Evolutionary conservation across 1,140 invertebrate species (phyloP).

Genomic region (Aradophagus sp.): DNA sequence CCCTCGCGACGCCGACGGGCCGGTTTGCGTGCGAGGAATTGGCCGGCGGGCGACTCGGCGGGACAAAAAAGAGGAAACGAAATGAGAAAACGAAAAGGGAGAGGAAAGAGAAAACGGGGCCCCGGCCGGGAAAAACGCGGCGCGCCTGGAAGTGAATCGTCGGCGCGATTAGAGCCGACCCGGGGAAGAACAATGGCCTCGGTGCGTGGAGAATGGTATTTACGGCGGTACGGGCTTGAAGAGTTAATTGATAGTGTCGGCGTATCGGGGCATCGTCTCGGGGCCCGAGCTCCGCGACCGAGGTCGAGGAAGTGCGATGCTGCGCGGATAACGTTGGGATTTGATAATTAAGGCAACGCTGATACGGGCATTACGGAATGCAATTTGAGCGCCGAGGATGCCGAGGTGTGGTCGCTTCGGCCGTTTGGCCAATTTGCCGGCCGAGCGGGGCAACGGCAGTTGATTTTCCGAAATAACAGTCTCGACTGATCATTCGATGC

Average conservation of each 20-base stretch:
- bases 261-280: slow-evolving; percentile 9
- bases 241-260: slow-evolving; percentile 45
- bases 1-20: slow-evolving; percentile 13
- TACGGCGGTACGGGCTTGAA: slow-evolving; percentile 16
- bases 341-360: slow-evolving; percentile 11
- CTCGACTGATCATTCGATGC: slow-evolving; percentile 21
- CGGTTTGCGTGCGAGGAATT: slow-evolving; percentile 22
- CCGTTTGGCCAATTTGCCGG: slow-evolving; percentile 20
- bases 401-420: neutral
- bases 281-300: slow-evolving; percentile 5
- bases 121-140: slow-evolving; percentile 28
- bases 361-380: slow-evolving; percentile 3
- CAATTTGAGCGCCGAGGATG: slow-evolving; percentile 8
- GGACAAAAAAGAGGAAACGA: neutral
- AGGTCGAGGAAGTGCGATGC: neutral
- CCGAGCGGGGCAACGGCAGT: slow-evolving; percentile 11
- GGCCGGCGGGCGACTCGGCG: slow-evolving; percentile 7
- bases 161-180: slow-evolving; percentile 38
- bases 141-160: no score
- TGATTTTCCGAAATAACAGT: slow-evolving; percentile 33
- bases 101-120: neutral
- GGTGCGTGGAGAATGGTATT: slow-evolving; percentile 36
- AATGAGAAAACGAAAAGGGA: neutral
- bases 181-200: slow-evolving; percentile 30
- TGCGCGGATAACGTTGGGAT: slow-evolving; percentile 6